A percentile compares a stretch with the other conserved stretches of the same genome.
Evolutionary conservation across 2,113 vertebrate genomes (phyloP).

Genomic region (Myodes glareolus): DNA sequence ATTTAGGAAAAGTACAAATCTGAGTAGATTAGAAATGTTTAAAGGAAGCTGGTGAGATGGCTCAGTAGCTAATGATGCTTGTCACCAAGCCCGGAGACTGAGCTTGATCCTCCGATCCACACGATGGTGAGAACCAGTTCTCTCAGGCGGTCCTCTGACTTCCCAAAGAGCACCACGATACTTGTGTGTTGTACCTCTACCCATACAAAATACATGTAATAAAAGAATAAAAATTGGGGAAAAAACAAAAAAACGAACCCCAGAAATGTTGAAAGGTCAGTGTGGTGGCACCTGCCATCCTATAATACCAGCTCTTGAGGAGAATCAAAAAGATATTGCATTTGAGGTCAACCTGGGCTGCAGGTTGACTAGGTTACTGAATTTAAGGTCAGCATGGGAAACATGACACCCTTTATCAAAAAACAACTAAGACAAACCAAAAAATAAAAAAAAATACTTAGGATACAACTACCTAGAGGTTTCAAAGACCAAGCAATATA

Average conservation of each 20-base stretch:
- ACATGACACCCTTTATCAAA: neutral
- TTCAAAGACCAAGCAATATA: neutral
- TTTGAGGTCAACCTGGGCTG: neutral
- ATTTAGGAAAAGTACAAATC: neutral
- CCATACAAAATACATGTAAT: neutral
- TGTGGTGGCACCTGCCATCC: no score
- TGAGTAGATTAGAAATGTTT: neutral
- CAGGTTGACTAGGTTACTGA: neutral
- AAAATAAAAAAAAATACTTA: neutral
- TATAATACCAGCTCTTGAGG: neutral
- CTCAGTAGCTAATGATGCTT: neutral
- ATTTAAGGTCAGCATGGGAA: neutral
- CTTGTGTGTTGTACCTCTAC: neutral
- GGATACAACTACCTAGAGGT: neutral
- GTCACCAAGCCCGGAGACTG: neutral
- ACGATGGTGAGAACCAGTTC: neutral
- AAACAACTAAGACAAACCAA: neutral
- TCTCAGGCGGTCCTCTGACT: neutral
- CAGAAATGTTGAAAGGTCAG: neutral
- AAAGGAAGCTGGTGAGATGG: no score
- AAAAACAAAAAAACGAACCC: neutral
- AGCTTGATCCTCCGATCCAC: neutral
- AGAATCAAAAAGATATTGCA: neutral
- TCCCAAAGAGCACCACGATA: neutral
- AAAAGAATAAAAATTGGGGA: neutral